A percentile compares a stretch with the other conserved stretches of the same genome.
Conservation (phyloP, 2,113 vertebrate genomes). For the Leucosticte australis region DNA sequence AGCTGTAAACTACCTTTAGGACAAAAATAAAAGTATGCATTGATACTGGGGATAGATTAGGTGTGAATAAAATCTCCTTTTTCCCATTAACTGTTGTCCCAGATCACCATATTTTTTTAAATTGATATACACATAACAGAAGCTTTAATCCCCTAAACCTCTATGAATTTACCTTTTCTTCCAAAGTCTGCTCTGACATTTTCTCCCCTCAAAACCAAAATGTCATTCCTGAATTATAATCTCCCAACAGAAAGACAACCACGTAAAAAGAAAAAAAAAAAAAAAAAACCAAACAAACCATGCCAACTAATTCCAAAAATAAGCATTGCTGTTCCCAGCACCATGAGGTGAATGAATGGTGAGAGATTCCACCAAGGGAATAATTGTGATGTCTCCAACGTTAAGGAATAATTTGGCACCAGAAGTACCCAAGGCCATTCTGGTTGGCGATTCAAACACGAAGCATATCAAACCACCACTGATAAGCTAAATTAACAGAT, state of each 20-base stretch:
- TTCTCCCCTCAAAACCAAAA: slow-evolving; percentile 12
- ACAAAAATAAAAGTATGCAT: neutral
- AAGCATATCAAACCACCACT: slow-evolving; percentile 85
- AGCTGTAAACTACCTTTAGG: neutral
- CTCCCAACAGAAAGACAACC: slow-evolving; percentile 9
- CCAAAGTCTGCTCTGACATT: slow-evolving; percentile 4
- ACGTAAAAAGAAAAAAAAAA: neutral
- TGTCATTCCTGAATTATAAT: slow-evolving; percentile 30
- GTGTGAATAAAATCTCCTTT: neutral
- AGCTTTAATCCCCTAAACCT: neutral
- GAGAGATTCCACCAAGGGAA: slow-evolving; percentile 74
- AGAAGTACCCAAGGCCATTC: slow-evolving; percentile 54
- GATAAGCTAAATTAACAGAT: slow-evolving; percentile 87
- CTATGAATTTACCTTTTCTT: slow-evolving; percentile 22
- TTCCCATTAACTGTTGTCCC: neutral
- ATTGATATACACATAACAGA: neutral
- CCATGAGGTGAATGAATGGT: slow-evolving; percentile 35
- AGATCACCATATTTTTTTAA: neutral
- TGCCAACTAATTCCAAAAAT: slow-evolving; percentile 32
- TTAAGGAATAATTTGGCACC: slow-evolving; percentile 65
- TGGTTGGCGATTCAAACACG: slow-evolving; percentile 75
- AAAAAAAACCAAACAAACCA: neutral
- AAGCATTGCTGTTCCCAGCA: slow-evolving; percentile 4
- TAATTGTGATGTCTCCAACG: slow-evolving; percentile 32
- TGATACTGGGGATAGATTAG: neutral